Base-by-base conservation (phyloP, 2,888 invertebrate species). In the Zygogramma bicolorata region DNA sequence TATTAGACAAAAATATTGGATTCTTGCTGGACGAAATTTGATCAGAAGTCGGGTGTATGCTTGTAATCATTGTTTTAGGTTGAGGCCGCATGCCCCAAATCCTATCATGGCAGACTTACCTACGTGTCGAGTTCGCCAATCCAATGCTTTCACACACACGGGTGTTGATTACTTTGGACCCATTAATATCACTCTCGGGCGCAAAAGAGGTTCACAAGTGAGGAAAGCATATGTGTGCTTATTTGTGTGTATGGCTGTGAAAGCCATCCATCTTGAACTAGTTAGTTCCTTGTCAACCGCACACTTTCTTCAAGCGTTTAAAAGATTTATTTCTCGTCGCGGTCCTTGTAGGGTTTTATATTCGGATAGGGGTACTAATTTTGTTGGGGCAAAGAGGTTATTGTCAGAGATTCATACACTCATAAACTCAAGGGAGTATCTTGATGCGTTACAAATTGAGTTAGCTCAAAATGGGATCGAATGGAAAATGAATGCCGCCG, bases 151-250 rank as follows among this genome's bases (percentile, higher is more conserved):
- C 53, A 13, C 22, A 13, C 40, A 71, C 18, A 67, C 57, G 6
- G 46, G 70, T 10, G 25, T 71, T 18, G 67, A 71, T 61, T 67
- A 62, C 61, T 62, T 61, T 22, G 71, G 63, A 1, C 71, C 70
- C 6, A 25, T 70, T 8, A 25, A 66, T 20, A 57, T 70, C 34
- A 22, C 60, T 18, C 10, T 61, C n/a, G 42, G 63, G 1, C 53
- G 49, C 7, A 62, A 18, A 38, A 29, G 42, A 38, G 49, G 38
- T 31, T 31, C 65, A 6, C 5, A 34, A 25, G 46, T 59, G 5
- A 27, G 20, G 25, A 49, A 49, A 29, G 59, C 58, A 0, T 60
- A 66, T 66, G 53, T 70, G 3, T 40, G 65, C 59, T n/a, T 65
- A n/a, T 59, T 65, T 60, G 46, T 61, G 15, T 61, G 22, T 61